Base-by-base conservation (phyloP, 1,140 invertebrate species). In the Cyclina sinensis region DNA sequence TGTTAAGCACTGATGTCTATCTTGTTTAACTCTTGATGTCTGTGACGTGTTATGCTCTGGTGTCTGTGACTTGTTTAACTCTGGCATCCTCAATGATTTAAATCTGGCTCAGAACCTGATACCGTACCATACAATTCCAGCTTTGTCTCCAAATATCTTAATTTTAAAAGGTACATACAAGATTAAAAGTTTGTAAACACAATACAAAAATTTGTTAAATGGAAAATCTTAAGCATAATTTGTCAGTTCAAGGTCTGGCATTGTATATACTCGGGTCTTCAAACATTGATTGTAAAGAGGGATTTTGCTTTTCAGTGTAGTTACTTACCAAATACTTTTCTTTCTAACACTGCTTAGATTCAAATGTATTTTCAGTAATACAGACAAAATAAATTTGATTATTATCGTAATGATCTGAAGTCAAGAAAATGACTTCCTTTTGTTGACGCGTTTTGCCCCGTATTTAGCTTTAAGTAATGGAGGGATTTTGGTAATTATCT, bases 271-370 rank as follows among this genome's bases (percentile, higher is more conserved):
- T 62, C 27, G 27, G 57, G 5, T 7, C n/a, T 62, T 27, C 24
- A 62, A 27, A 27, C 57, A 27, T 27, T 62, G 24, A 27, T 62
- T 62, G 57, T 62, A 62, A 62, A 62, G 57, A 62, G 5, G 57
- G 57, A 62, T 62, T 62, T 62, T 62, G 57, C 57, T 62, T 62
- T 62, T 62, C 57, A 62, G n/a, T 70, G 35, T 37, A 32, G 65
- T 70, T 70, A 70, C 37, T 70, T 70, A 70, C 65, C 37, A 35
- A 39, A 70, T 70, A 70, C 65, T 39, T 70, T 70, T 37, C 65
- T 70, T 70, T 70, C 65, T 70, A 70, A 70, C 21, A 5, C 32
- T 70, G 65, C 21, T 35, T 70, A 70, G 32, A 70, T 11, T 32
- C 65, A 37, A 35, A 70, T 62, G n/a, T 70, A 70, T 70, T 35